Evolutionary conservation across 2,797 vertebrate species (phyloP).

Genomic region (Heliangelus exortis): DNA sequence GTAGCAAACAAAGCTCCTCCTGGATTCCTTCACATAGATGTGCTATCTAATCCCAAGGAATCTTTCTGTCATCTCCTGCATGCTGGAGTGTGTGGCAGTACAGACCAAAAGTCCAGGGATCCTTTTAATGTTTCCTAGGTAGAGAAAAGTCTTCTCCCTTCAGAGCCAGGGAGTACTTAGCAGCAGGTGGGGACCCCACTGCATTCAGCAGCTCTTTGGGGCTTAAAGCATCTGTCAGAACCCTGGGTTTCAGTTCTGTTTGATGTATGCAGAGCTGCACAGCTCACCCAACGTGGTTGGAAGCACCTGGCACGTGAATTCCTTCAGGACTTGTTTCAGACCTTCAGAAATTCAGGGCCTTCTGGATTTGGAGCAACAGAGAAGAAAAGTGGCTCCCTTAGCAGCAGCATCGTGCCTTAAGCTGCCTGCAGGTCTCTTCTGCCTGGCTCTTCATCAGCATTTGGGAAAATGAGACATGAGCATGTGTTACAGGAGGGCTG

Average conservation of each 20-base stretch:
- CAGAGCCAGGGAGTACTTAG: background rate
- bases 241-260: background rate
- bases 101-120: background rate
- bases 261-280: background rate
- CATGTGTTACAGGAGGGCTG: background rate
- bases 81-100: background rate
- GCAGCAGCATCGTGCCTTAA: rapidly evolving
- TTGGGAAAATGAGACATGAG: background rate
- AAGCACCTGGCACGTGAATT: background rate
- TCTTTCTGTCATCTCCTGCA: background rate
- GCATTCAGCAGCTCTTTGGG: background rate
- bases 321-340: background rate
- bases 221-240: background rate
- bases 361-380: background rate
- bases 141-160: background rate
- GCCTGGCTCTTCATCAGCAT: rapidly evolving
- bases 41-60: background rate
- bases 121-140: background rate
- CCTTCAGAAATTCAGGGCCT: background rate
- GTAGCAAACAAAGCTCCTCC: background rate
- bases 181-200: background rate
- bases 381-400: background rate
- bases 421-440: background rate
- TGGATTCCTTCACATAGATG: background rate
- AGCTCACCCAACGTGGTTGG: rapidly evolving